These are phyloP conservation scores for Pantherophis alleghaniensis DNA, from an alignment of 2,797 vertebrate species.

Conservation along the genomic window DNA sequence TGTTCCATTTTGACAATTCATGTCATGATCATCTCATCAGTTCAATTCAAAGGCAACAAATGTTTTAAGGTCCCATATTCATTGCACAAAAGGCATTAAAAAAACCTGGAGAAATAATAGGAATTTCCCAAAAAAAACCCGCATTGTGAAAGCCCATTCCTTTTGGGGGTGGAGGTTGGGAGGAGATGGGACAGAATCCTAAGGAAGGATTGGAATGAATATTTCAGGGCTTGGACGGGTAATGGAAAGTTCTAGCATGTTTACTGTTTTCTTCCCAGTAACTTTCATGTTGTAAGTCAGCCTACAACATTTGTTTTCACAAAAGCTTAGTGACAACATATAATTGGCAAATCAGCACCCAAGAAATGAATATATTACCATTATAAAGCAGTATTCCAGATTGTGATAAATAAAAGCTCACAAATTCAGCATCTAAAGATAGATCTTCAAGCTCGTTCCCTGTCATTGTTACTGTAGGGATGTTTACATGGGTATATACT, in stretches of 20 bases:
- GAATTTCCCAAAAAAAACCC: background rate
- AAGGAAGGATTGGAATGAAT: background rate
- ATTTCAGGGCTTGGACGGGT: background rate
- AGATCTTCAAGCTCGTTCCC: background rate
- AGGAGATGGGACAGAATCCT: background rate
- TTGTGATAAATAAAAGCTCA: background rate
- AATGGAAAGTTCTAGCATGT: constrained; percentile 8
- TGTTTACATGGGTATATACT: background rate
- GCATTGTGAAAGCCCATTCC: background rate
- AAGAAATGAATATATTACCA: background rate
- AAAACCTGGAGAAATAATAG: background rate
- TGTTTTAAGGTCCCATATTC: background rate
- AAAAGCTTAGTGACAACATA: constrained; percentile 7
- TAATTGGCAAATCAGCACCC: background rate
- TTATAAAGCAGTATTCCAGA: background rate
- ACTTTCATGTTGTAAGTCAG: background rate
- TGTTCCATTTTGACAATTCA: background rate
- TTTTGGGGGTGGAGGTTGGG: background rate
- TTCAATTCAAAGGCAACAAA: background rate
- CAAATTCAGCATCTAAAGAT: background rate
- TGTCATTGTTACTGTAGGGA: background rate
- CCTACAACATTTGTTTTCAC: background rate
- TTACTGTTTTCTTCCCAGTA: background rate
- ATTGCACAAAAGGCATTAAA: background rate
- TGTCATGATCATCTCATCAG: background rate